Conservation (phyloP, 2,888 invertebrate genomes). For the Lasioglossum marginatum region DNA sequence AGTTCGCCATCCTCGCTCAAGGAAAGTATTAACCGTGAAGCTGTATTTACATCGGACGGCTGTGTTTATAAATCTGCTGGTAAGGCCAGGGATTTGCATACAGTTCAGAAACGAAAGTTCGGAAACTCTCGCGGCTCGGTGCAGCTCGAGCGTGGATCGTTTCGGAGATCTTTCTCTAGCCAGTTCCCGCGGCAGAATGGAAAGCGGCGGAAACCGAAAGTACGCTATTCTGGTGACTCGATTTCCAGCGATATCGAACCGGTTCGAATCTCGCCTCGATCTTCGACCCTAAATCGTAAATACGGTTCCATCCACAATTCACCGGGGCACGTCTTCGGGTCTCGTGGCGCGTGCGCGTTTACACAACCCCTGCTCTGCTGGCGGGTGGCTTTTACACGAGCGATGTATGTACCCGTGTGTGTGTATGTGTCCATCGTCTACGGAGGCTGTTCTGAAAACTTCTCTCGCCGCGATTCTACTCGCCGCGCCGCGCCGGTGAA, state of each 20-base stretch:
- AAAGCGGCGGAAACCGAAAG: constrained; percentile 11
- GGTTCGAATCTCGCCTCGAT: constrained; percentile 43
- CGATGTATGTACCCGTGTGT: not conserved
- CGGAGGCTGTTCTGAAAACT: constrained; percentile 16
- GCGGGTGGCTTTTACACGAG: constrained; percentile 4
- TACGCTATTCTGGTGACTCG: constrained; percentile 11
- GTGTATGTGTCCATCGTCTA: constrained; percentile 17
- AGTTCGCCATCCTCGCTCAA: not conserved
- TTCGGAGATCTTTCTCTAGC: not conserved
- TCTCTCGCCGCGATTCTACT: not conserved
- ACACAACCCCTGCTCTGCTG: not conserved
- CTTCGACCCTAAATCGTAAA: constrained; percentile 57
- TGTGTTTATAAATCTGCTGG: not conserved
- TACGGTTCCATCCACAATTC: constrained; percentile 51
- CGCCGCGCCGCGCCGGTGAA: constrained; percentile 23
- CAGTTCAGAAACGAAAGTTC: not conserved
- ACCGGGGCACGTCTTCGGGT: constrained; percentile 19
- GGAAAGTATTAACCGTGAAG: not conserved
- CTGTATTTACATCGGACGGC: constrained; percentile 6
- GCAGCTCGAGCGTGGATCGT: not conserved
- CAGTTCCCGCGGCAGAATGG: not conserved
- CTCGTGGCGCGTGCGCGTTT: constrained; percentile 2
- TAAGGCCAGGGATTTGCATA: not conserved
- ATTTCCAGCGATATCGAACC: constrained; percentile 24
- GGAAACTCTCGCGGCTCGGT: not conserved